A percentile compares a stretch with the other conserved stretches of the same genome.
Conservation (phyloP, 2,797 vertebrate genomes). For the Halcyon leucocephala region DNA sequence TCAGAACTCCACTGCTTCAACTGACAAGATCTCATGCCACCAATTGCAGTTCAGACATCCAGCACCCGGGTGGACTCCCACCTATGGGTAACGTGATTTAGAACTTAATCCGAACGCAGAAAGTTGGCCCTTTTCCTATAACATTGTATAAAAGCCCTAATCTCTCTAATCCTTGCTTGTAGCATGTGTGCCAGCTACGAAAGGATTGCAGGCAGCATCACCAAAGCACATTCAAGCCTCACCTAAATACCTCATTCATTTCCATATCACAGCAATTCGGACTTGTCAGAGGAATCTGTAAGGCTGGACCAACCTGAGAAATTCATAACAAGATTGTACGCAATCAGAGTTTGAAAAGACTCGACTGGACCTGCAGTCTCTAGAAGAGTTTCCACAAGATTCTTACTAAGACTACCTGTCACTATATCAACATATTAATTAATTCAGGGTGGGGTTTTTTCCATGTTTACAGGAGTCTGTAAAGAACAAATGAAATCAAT, state of each 20-base stretch:
- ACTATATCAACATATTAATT: background rate
- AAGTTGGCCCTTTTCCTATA: background rate
- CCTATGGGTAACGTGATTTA: background rate
- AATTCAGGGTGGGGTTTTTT: background rate
- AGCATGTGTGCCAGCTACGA: background rate
- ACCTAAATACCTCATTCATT: background rate
- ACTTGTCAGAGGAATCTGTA: background rate
- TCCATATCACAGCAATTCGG: background rate
- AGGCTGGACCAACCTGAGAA: background rate
- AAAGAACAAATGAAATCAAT: background rate
- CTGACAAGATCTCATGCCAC: background rate
- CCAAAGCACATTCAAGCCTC: background rate
- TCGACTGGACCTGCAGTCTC: background rate
- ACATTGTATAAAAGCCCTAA: background rate
- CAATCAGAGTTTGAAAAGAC: background rate
- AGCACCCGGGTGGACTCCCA: background rate
- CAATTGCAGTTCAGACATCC: background rate
- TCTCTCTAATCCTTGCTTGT: background rate
- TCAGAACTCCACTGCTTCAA: background rate
- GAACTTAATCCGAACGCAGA: background rate
- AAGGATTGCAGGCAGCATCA: background rate
- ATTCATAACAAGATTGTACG: accelerated
- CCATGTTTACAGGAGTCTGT: background rate
- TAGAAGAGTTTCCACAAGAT: background rate
- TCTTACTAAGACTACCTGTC: background rate